Percentiles rank a stretch among this genome's conserved stretches.
Conservation (phyloP, 1,140 invertebrate genomes). For the Caenorhabditis tropicalis region DNA sequence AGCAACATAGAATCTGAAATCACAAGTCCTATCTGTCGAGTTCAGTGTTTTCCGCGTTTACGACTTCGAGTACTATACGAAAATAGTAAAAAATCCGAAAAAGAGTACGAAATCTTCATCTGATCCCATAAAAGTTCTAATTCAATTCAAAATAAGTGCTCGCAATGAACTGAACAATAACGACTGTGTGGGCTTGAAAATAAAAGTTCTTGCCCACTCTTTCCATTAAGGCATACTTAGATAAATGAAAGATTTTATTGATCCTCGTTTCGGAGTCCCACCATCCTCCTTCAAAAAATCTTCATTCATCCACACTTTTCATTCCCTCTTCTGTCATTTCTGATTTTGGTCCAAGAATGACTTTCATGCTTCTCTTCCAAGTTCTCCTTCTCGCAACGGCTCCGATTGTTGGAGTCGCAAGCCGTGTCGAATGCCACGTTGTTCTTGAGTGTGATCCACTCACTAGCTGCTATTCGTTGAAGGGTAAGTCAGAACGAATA, state of each 20-base stretch:
- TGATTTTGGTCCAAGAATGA: neutral
- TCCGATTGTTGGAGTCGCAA: neutral
- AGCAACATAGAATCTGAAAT: too few species aligned
- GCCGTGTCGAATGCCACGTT: neutral
- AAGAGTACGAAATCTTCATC: too few species aligned
- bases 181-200: neutral
- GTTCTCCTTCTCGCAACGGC: neutral
- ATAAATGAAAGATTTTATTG: slow-evolving; percentile 10
- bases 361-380: neutral
- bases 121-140: neutral
- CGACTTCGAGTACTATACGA: too few species aligned
- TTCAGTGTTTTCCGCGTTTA: too few species aligned
- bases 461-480: neutral
- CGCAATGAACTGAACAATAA: neutral
- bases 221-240: neutral
- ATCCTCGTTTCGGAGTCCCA: neutral
- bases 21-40: too few species aligned
- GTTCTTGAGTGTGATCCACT: slow-evolving; percentile 14
- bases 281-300: neutral
- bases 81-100: too few species aligned
- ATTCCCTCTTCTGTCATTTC: neutral
- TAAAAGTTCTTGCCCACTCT: slow-evolving; percentile 12
- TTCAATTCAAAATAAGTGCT: neutral
- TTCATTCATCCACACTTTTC: neutral
- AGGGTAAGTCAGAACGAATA: neutral